These are phyloP conservation scores for Lasioglossum oenotherae DNA, from an alignment of 2,888 invertebrate genomes.

Conservation along the genomic window DNA sequence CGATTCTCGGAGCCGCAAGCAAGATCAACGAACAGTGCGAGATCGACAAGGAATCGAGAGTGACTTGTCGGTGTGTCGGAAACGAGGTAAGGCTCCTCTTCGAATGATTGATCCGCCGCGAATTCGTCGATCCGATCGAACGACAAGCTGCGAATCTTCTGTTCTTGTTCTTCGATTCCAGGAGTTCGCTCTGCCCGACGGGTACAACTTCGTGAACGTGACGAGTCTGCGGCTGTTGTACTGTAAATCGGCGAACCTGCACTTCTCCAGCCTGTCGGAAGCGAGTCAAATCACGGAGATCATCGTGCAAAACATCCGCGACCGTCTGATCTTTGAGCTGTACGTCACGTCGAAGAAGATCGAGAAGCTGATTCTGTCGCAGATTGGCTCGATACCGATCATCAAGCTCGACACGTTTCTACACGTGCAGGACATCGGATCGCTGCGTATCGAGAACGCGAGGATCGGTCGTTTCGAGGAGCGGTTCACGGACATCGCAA, in stretches of 20 bases:
- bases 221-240: conserved; percentile 69
- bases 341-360: conserved; percentile 60
- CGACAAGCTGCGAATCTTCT: neutral
- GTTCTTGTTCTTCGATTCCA: conserved; percentile 50
- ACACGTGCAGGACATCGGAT: conserved; percentile 61
- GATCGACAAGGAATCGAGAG: conserved; percentile 46
- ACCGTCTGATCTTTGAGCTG: conserved; percentile 64
- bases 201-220: conserved; percentile 69
- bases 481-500: conserved; percentile 64
- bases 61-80: conserved; percentile 69
- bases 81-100: conserved; percentile 66
- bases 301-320: conserved; percentile 73
- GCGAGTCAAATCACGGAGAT: conserved; percentile 67
- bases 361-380: conserved; percentile 63
- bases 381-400: conserved; percentile 68
- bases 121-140: neutral
- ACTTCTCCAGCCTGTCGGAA: conserved; percentile 68
- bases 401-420: conserved; percentile 70
- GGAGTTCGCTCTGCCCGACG: conserved; percentile 72
- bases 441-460: conserved; percentile 69
- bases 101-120: neutral
- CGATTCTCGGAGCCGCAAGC: conserved; percentile 32
- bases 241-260: conserved; percentile 69
- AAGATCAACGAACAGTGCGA: conserved; percentile 69
- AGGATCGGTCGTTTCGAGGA: conserved; percentile 73